These are phyloP conservation scores for Capitulum mitella DNA, from an alignment of 2,888 invertebrate genomes.

Conservation along the genomic window DNA sequence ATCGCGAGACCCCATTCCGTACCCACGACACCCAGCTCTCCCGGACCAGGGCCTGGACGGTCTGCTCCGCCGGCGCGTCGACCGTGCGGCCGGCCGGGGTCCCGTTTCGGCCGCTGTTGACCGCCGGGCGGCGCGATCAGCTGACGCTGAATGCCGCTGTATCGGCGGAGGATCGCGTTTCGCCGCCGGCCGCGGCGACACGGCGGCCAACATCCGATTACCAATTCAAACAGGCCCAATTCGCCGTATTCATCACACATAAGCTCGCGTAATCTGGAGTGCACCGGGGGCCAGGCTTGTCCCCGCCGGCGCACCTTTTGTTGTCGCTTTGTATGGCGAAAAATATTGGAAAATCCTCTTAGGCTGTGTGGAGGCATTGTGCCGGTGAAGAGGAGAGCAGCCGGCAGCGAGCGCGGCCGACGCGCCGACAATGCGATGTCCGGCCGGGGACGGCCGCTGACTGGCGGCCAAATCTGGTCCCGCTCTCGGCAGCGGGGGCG, in stretches of 20 bases:
- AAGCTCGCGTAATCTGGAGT: constrained; percentile 7
- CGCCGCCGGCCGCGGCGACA: not conserved
- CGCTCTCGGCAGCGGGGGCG: not conserved
- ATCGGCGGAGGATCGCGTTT: not conserved
- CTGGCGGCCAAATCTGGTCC: not conserved
- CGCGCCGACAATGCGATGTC: not conserved
- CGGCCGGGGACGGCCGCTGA: not conserved
- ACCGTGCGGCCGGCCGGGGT: too few species aligned
- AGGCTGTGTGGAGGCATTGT: not conserved
- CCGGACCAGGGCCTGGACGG: too few species aligned
- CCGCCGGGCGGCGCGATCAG: not conserved
- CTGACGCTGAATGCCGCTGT: not conserved
- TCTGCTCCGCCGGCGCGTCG: too few species aligned
- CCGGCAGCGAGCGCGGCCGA: not conserved
- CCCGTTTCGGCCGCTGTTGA: too few species aligned
- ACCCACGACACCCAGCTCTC: too few species aligned
- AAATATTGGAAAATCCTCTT: constrained; percentile 20
- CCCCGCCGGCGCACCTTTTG: not conserved
- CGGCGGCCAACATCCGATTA: not conserved
- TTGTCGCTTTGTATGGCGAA: constrained; percentile 17
- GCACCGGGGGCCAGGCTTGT: not conserved
- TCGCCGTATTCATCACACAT: constrained; percentile 21
- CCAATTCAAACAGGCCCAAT: constrained; percentile 9
- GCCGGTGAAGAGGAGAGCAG: not conserved
- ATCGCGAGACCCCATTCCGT: too few species aligned